Base-by-base conservation (phyloP, 2,797 vertebrate species). In the Xenentodon cancila region DNA sequence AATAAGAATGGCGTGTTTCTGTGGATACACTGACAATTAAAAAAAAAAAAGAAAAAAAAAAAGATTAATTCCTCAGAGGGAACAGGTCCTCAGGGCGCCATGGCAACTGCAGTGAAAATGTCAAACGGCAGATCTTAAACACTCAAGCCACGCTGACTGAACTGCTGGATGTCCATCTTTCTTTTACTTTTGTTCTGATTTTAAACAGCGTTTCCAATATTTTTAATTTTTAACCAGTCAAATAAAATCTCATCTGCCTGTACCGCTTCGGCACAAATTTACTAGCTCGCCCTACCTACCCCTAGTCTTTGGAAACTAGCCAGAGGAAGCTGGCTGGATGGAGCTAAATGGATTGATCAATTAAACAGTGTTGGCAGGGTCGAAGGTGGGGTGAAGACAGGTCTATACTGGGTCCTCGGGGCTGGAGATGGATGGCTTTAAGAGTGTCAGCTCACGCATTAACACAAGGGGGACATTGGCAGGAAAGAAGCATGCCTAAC, bases 71-170 rank as follows among this genome's bases (percentile, higher is more conserved):
- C 68, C 69, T 71, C 54, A 75, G 71, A 65, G 63, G 73, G 78
- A 86, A 74, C 58, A 86, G 68, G 71, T 74, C 79, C 65, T 77
- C 32, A 17, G 78, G 80, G 79, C 79, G 75, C 91, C 83, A 90
- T 89, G 71, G 86, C 74, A 91, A 91, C 91, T 46, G 74, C 66
- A 80, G 69, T 64, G 73, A 84, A 87, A 90, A 90, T 88, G 88
- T 86, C 88, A 91, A 86, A 85, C 7, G 47, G 46, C 70, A 74
- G 73, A 79, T 55, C 67, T 68, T 65, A 59, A 78, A 71, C 54
- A 65, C 25, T 66, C 54, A 25, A 63, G 56, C 51, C 17, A 2
- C 34, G 68, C 18, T 56, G 46, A 71, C 64, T 75, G 71, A 63
- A 48, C 56, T 49, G 46, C 47, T 65, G 32, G 46, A 17, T 18